These are phyloP conservation scores for Aspidiotus rigidus DNA, from an alignment of 2,888 invertebrate genomes.

Conservation along the genomic window DNA sequence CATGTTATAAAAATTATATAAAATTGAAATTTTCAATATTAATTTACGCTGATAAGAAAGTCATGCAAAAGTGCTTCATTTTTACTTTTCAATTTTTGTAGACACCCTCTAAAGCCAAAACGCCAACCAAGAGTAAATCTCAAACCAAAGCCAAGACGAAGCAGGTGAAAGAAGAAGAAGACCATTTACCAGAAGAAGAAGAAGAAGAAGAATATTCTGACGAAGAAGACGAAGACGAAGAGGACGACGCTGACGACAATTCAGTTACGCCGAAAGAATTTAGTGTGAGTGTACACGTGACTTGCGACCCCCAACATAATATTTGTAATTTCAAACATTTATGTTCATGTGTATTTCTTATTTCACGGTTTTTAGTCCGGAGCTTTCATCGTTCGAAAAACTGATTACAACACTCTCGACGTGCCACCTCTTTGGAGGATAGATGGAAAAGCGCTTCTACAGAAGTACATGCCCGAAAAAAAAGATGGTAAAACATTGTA, in stretches of 20 bases:
- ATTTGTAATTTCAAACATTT: not conserved
- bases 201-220: constrained; percentile 36
- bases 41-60: no score
- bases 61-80: no score
- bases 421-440: constrained; percentile 60
- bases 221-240: constrained; percentile 35
- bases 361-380: constrained; percentile 48
- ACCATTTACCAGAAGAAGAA: constrained; percentile 36
- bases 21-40: no score
- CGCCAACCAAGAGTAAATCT: constrained; percentile 31
- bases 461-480: constrained; percentile 57
- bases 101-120: constrained; percentile 17
- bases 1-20: no score
- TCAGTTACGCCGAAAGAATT: constrained; percentile 32
- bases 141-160: constrained; percentile 31
- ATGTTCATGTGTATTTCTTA: not conserved
- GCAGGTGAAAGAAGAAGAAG: constrained; percentile 34
- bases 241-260: constrained; percentile 37
- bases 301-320: not conserved
- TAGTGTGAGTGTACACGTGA: not conserved
- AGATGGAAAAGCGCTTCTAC: constrained; percentile 57
- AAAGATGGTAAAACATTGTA: constrained; percentile 51
- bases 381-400: constrained; percentile 56
- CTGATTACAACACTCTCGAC: constrained; percentile 54
- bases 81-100: no score